Conservation (phyloP, 2,797 vertebrate species). For the Otolemur crassicaudatus region DNA sequence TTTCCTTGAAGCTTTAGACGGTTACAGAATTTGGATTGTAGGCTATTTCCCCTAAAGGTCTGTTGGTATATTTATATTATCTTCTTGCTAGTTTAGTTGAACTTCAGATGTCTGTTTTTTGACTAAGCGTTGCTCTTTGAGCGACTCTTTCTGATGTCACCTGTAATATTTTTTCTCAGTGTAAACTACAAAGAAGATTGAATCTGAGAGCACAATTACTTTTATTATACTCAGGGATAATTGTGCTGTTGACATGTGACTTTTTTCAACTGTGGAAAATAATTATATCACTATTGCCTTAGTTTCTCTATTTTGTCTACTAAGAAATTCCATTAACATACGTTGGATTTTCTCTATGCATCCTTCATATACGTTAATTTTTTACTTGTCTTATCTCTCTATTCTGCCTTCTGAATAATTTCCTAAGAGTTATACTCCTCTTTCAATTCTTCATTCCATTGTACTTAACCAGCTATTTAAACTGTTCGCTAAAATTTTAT, state of each 20-base stretch:
- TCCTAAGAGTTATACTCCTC: not conserved
- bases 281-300: not conserved
- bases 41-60: not conserved
- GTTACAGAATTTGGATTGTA: not conserved
- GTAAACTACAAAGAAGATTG: not conserved
- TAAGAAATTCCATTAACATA: not conserved
- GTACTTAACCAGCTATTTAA: not conserved
- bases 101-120: not conserved
- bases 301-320: not conserved
- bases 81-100: not conserved
- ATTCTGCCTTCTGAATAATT: not conserved
- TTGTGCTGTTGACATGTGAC: not conserved
- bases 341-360: not conserved
- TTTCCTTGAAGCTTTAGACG: not conserved
- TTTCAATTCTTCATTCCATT: not conserved
- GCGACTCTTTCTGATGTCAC: not conserved
- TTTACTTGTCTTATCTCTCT: not conserved
- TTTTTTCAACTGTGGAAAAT: not conserved
- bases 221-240: not conserved
- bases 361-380: not conserved
- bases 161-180: not conserved
- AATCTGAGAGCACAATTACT: not conserved
- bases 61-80: slow-evolving; percentile 8
- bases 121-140: not conserved
- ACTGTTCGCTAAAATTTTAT: not conserved